Percentiles rank a stretch among this genome's conserved stretches.
Conservation (phyloP, 2,797 vertebrate species). For the Toxotes lorentzi region DNA sequence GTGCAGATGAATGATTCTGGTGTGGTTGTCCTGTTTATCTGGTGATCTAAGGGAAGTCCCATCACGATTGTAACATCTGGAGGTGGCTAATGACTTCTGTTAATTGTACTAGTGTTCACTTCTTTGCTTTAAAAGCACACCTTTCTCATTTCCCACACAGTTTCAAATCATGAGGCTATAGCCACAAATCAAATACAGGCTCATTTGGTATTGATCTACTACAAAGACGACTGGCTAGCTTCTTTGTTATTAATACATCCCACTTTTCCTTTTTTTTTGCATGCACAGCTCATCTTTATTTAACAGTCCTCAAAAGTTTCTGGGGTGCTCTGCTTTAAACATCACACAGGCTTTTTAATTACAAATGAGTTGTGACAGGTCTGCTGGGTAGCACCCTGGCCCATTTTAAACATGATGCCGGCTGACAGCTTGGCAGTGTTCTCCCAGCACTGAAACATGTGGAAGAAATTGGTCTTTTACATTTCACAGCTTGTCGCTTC, state of each 20-base stretch:
- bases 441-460: slow-evolving; percentile 94
- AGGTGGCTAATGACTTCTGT: slow-evolving; percentile 56
- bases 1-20: neutral
- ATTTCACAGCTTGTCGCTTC: slow-evolving; percentile 99
- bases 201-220: slow-evolving; percentile 84
- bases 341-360: slow-evolving; percentile 91
- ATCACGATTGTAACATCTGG: slow-evolving; percentile 25
- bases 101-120: slow-evolving; percentile 48
- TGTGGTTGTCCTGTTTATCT: slow-evolving; percentile 7
- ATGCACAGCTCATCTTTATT: slow-evolving; percentile 87
- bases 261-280: slow-evolving; percentile 51
- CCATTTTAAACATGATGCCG: slow-evolving; percentile 91
- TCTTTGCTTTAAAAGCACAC: slow-evolving; percentile 40
- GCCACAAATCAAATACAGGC: slow-evolving; percentile 63
- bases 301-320: slow-evolving; percentile 88
- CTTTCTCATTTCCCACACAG: slow-evolving; percentile 35
- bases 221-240: slow-evolving; percentile 69
- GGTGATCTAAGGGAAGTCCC: slow-evolving; percentile 31
- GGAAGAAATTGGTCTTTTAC: slow-evolving; percentile 99
- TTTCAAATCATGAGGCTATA: slow-evolving; percentile 44
- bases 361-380: slow-evolving; percentile 96
- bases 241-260: slow-evolving; percentile 83
- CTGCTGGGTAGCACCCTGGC: slow-evolving; percentile 90
- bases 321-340: slow-evolving; percentile 92
- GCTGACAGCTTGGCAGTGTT: slow-evolving; percentile 92